Conservation (phyloP, 2,888 invertebrate genomes). For the Dasypogon diadema region DNA sequence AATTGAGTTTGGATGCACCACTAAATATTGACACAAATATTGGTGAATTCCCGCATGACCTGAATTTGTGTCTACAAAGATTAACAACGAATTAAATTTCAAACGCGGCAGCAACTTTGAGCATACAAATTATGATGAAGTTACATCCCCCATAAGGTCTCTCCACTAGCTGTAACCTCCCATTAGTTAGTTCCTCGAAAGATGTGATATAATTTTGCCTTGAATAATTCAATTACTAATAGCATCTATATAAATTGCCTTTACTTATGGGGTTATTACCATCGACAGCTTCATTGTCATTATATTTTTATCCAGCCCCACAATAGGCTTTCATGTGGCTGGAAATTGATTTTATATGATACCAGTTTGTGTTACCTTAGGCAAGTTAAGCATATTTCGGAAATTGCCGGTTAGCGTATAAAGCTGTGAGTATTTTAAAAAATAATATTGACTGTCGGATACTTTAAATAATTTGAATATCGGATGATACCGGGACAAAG, state of each 20-base stretch:
- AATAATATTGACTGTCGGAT: constrained; percentile 27
- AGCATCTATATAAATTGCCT: constrained; percentile 30
- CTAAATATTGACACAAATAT: too few relatives aligned
- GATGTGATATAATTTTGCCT: background rate
- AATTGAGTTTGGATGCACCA: too few relatives aligned
- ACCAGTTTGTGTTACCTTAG: constrained; percentile 8
- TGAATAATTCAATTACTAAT: background rate
- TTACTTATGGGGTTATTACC: constrained; percentile 22
- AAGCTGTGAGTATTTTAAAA: constrained; percentile 21
- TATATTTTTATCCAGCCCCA: constrained; percentile 26
- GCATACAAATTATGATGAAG: too few relatives aligned
- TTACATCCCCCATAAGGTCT: too few relatives aligned
- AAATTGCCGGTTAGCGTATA: constrained; percentile 31
- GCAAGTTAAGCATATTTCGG: constrained; percentile 33
- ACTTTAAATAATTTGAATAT: constrained; percentile 23
- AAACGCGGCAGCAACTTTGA: too few relatives aligned
- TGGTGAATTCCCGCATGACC: too few relatives aligned
- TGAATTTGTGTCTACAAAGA: too few relatives aligned
- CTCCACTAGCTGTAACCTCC: too few relatives aligned
- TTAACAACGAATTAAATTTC: too few relatives aligned
- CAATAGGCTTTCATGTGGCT: constrained; percentile 26
- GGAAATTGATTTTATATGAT: constrained; percentile 43
- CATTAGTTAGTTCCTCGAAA: too few relatives aligned
- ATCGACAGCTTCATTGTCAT: constrained; percentile 39
- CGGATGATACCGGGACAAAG: background rate